Base-by-base conservation (phyloP, 2,888 invertebrate genomes). In the Pollenia amentaria region DNA sequence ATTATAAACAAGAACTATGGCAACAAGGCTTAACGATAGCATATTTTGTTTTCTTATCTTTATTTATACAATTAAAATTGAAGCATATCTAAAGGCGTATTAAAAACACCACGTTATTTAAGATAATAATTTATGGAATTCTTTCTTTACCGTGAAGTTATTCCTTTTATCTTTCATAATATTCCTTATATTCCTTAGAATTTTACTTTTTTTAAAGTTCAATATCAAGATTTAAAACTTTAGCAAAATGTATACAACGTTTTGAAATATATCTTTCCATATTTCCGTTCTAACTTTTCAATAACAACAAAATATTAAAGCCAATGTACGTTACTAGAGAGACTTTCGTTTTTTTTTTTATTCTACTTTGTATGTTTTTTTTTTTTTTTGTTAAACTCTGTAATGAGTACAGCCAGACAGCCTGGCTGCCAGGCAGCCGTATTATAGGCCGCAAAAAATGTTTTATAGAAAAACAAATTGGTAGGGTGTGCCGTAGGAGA, bases 371-470 rank as follows among this genome's bases (percentile, higher is more conserved):
- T 62, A 44, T 70, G n/a, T 48, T 29, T n/a, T 69, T 78, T 73
- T 29, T 29, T 29, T 29, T 29, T 29, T 29, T 29, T 29, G 29
- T 29, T 29, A 29, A 67, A 64, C 51, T 60, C 29, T 67, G 55
- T 84, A 80, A 87, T 84, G 76, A 77, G 79, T 55, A 79, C 46
- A 87, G 80, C 69, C 87, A 87, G 87, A 83, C 87, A 84, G 87
- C 62, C 87, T 87, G 87, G 80, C 84, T 80, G 62, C 84, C 40
- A 62, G n/a, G 4, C 57, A 77, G 65, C 18, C 67, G 75, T 46
- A 67, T 69, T 67, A 53, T 62, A 62, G 53, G 62, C 85, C 69
- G 18, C 55, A 60, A 57, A 73, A 44, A 51, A 51, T 53, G 48
- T 53, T 65, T 53, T 67, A 29, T 55, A 67, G 64, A 60, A 48